Percentiles rank a stretch among this genome's conserved stretches.
Evolutionary conservation across 2,797 vertebrate genomes (phyloP).

Genomic region (Agapornis canus): DNA sequence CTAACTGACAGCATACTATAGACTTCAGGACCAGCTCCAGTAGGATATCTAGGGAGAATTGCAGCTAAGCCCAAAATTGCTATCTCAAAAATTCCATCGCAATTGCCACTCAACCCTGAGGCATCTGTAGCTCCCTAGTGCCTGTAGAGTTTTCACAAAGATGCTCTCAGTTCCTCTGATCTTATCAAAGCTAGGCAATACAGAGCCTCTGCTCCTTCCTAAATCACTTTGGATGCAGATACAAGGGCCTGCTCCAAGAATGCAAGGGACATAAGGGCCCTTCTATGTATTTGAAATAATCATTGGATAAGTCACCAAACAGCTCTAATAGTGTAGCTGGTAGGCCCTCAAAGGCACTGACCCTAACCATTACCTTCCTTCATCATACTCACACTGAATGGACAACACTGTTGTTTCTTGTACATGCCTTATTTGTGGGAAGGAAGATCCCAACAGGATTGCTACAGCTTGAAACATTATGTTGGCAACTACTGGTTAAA

Average conservation of each 20-base stretch:
- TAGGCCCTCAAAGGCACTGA: neutral
- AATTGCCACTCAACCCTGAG: slow-evolving; percentile 34
- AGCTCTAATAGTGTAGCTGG: neutral
- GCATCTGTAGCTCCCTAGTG: neutral
- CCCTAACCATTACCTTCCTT: neutral
- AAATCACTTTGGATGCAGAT: neutral
- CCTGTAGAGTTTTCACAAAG: neutral
- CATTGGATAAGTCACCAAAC: rapidly evolving
- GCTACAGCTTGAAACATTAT: neutral
- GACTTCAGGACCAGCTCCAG: neutral
- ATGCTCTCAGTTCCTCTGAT: neutral
- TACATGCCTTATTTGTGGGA: rapidly evolving
- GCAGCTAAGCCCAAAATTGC: slow-evolving; percentile 54
- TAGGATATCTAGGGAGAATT: neutral
- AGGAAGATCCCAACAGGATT: neutral
- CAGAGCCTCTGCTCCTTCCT: neutral
- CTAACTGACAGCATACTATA: neutral
- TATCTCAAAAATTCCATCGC: neutral
- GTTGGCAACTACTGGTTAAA: neutral
- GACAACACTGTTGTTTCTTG: neutral
- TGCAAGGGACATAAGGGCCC: neutral
- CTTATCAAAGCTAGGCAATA: neutral
- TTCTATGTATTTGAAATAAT: neutral
- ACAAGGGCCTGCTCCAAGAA: neutral
- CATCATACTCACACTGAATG: neutral